Conservation (phyloP, 2,888 invertebrate species). For the Nomada fabriciana region DNA sequence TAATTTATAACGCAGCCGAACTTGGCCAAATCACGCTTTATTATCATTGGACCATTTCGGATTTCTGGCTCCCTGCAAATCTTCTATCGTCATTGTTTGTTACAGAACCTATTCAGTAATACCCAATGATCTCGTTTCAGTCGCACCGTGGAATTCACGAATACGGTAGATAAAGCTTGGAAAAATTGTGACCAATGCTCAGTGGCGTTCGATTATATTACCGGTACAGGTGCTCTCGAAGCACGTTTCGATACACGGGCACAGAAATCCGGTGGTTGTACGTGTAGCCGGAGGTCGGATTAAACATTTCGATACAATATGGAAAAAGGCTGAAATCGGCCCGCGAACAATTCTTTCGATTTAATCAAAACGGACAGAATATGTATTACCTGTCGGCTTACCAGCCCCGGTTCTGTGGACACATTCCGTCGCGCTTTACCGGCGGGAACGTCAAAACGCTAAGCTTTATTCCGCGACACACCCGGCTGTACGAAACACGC, state of each 20-base stretch:
- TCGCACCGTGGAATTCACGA: not conserved
- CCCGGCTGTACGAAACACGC: constrained; percentile 18
- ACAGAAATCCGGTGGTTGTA: not conserved
- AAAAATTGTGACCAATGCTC: not conserved
- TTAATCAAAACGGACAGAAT: constrained; percentile 51
- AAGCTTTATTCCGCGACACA: constrained; percentile 50
- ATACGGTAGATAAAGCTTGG: not conserved
- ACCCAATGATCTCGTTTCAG: too few relatives aligned
- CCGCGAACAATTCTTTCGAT: constrained; percentile 37
- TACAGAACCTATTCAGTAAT: too few relatives aligned
- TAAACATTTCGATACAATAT: constrained; percentile 18
- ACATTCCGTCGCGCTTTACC: constrained; percentile 31
- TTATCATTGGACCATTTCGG: too few relatives aligned
- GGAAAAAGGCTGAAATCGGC: constrained; percentile 6
- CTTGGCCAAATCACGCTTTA: too few relatives aligned
- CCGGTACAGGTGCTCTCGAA: not conserved
- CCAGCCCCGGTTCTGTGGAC: constrained; percentile 21
- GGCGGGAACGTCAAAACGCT: constrained; percentile 59
- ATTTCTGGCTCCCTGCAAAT: too few relatives aligned
- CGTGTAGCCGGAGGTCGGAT: not conserved
- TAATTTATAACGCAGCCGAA: too few relatives aligned
- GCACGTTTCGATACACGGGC: not conserved
- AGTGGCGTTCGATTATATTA: not conserved
- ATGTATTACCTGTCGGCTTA: constrained; percentile 54
- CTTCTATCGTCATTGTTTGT: too few relatives aligned